Percentiles rank a stretch among this genome's conserved stretches.
Conservation (phyloP, 2,888 invertebrate species). For the Habrosyne pyritoides region DNA sequence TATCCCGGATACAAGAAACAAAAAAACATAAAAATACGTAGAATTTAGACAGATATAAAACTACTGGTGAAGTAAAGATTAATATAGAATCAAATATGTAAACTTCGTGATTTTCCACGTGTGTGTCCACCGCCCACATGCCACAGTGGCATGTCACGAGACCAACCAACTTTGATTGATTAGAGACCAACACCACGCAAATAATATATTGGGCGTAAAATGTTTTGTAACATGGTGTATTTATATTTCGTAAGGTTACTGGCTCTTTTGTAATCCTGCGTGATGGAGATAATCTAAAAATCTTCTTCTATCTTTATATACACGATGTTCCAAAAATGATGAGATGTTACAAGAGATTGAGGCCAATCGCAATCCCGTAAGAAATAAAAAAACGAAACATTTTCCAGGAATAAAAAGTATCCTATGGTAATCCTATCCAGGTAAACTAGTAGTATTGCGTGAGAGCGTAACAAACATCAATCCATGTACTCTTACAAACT, state of each 20-base stretch:
- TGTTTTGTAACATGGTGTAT: constrained; percentile 35
- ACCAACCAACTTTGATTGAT: constrained; percentile 43
- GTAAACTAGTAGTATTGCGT: too few relatives aligned
- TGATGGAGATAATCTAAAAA: too few relatives aligned
- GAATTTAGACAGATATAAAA: not conserved
- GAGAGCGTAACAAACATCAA: too few relatives aligned
- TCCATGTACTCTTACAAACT: too few relatives aligned
- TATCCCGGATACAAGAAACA: too few relatives aligned
- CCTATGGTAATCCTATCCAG: too few relatives aligned
- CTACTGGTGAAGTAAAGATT: not conserved
- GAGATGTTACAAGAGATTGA: too few relatives aligned
- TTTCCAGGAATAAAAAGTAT: too few relatives aligned
- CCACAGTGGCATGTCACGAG: constrained; percentile 27
- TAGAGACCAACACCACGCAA: constrained; percentile 38
- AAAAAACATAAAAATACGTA: not conserved
- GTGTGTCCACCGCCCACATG: constrained; percentile 26
- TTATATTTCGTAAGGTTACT: constrained; percentile 7
- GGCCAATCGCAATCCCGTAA: too few relatives aligned
- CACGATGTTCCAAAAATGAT: too few relatives aligned
- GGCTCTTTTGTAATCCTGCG: not conserved
- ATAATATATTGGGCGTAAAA: constrained; percentile 28
- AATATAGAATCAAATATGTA: not conserved
- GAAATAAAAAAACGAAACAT: too few relatives aligned
- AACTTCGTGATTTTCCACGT: constrained; percentile 26
- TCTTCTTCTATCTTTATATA: too few relatives aligned